Evolutionary conservation across 1,140 invertebrate species (phyloP), one percentile per base, ranked within the genome.

Genomic region (Hyles euphorbiae): DNA sequence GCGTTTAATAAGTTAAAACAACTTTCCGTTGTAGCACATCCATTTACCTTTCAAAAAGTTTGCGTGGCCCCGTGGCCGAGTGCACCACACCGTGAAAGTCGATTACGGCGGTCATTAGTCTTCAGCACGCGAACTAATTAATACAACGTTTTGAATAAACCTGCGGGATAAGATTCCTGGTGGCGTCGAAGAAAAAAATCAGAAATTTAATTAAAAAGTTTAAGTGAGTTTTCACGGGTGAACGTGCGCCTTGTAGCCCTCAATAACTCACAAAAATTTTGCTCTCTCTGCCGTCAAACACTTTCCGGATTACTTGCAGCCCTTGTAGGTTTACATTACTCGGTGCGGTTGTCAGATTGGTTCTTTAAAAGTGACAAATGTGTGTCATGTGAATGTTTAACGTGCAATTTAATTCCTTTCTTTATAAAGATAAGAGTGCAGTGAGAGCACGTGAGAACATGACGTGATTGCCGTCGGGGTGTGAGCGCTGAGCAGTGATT

Each of bases 121-220:
- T 58, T 51, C 63, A 78, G 66, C 70, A 67, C 51, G 57, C 58
- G 45, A 68, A 74, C 76, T 81, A 83, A 83, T 87, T 84, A 84
- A 83, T 87, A 85, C 70, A 74, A 77, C 77, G 72, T 83, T 83
- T 81, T 78, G 71, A 77, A 75, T 83, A 83, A 78, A 79, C 67
- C 73, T 68, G 65, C 67, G 53, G 63, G 72, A 75, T 72, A 75
- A 81, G 76, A 81, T 76, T 76, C 70, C 60, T 76, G 64, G 67
- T 67, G 66, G 68, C 62, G 78, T 58, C 56, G 59, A 68, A 59
- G 58, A 76, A 72, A 84, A 87, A 87, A 85, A 85, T 81, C 77
- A 70, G 73, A 85, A 87, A 85, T 85, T 84, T 87, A 87, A 87
- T 87, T 87, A 86, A 87, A 84, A 86, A 87, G 83, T 85, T 87